Conservation (phyloP, 2,888 invertebrate genomes). For the Papilio elwesi region DNA sequence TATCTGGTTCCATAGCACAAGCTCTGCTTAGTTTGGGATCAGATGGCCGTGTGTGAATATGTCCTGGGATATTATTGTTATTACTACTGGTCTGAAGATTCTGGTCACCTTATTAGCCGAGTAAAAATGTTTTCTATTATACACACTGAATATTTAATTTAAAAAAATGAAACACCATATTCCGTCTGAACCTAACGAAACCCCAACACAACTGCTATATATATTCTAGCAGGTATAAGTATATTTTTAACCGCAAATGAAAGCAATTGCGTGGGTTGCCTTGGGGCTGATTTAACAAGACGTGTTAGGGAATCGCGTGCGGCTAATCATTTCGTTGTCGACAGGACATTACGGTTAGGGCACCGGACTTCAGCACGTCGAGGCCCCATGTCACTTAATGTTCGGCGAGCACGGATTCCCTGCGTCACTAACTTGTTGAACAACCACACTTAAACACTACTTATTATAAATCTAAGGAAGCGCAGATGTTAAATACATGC, state of each 20-base stretch:
- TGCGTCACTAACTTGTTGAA: conserved; percentile 10
- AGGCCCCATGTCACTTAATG: background rate
- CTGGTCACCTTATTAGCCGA: too few relatives aligned
- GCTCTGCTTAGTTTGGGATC: too few relatives aligned
- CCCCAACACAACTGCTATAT: background rate
- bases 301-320: conserved; percentile 7
- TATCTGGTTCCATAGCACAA: too few relatives aligned
- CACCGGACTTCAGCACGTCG: background rate
- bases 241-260: background rate
- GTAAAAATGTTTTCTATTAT: too few relatives aligned
- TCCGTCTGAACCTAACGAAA: background rate
- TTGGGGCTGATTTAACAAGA: conserved; percentile 7
- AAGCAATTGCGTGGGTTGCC: background rate
- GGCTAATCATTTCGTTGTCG: conserved; percentile 3
- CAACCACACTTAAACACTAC: background rate
- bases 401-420: background rate
- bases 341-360: background rate
- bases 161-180: too few relatives aligned
- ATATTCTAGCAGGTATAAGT: background rate
- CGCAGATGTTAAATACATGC: background rate
- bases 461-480: background rate
- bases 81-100: too few relatives aligned
- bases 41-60: too few relatives aligned
- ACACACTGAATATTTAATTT: too few relatives aligned
- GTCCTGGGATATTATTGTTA: too few relatives aligned